Conservation (phyloP, 2,797 vertebrate species). For the Phrynocephalus vlangalii region DNA sequence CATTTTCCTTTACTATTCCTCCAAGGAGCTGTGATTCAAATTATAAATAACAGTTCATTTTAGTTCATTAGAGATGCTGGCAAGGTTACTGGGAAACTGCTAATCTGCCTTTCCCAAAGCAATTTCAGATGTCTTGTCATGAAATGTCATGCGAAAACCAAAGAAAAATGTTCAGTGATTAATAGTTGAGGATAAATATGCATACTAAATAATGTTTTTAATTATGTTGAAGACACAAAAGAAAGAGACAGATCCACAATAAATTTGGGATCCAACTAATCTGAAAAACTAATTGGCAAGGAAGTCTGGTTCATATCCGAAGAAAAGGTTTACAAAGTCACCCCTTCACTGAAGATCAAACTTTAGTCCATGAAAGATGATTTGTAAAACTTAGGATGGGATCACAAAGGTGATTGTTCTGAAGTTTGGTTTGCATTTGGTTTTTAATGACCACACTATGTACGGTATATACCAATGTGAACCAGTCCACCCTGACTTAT, state of each 20-base stretch:
- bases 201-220: neutral
- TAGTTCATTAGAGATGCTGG: neutral
- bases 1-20: neutral
- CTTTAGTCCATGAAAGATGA: too few species aligned
- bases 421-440: too few species aligned
- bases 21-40: neutral
- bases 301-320: neutral
- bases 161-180: neutral
- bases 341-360: too few species aligned
- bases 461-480: too few species aligned
- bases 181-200: neutral
- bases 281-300: neutral
- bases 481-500: too few species aligned
- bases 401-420: too few species aligned
- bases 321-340: too few species aligned
- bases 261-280: neutral
- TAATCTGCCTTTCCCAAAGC: neutral
- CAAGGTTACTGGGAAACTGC: neutral
- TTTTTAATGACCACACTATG: too few species aligned
- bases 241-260: neutral
- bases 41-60: neutral
- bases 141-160: neutral
- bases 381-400: too few species aligned
- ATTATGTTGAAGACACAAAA: neutral
- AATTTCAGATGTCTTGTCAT: neutral